phyloP scores from a whole-genome alignment of 2,888 invertebrate species.

The Meiosimyza platycephala region DNA sequence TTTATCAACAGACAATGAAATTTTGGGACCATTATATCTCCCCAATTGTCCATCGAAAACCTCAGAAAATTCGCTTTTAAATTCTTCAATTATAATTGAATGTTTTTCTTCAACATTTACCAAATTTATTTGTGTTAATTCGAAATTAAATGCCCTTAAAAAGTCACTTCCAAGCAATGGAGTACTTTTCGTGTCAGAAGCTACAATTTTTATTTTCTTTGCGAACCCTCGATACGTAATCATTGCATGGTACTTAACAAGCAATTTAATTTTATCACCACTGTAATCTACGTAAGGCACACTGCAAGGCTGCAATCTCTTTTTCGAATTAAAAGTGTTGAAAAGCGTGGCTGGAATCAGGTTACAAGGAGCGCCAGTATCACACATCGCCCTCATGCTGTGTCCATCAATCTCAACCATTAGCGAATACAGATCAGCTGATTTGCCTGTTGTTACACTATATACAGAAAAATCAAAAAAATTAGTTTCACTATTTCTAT shows the following conservation, averaged over 20 bases:
- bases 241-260: neutral
- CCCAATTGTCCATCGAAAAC: too few relatives aligned
- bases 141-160: too few relatives aligned
- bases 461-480: neutral
- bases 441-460: neutral
- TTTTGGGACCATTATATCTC: too few relatives aligned
- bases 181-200: neutral
- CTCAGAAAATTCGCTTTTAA: too few relatives aligned
- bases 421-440: neutral
- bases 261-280: slow-evolving; percentile 1
- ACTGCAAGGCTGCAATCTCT: neutral
- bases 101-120: too few relatives aligned
- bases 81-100: too few relatives aligned
- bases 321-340: neutral
- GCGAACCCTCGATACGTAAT: neutral
- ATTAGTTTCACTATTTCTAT: neutral
- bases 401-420: neutral
- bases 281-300: neutral
- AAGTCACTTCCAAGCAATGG: too few relatives aligned
- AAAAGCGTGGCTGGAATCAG: slow-evolving; percentile 2
- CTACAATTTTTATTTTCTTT: neutral
- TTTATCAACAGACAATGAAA: too few relatives aligned
- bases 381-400: neutral
- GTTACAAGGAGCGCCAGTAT: neutral
- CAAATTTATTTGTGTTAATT: too few relatives aligned